Evolutionary conservation across 2,797 vertebrate species (phyloP).

Genomic region (Enteromius fasciolatus): DNA sequence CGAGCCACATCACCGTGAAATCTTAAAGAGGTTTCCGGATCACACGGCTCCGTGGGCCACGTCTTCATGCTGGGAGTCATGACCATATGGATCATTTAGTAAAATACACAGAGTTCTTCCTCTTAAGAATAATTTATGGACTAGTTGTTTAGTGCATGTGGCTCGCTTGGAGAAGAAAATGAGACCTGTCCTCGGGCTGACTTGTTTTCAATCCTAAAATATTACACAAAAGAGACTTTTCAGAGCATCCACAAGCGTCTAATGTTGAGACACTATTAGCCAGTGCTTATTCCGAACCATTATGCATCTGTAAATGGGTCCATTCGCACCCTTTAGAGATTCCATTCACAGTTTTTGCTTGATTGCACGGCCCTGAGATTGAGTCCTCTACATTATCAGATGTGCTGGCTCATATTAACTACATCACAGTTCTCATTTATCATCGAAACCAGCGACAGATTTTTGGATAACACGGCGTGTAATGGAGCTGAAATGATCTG

Average conservation of each 20-base stretch:
- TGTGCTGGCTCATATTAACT: slow-evolving; percentile 43
- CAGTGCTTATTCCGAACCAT: not conserved
- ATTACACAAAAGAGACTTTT: not conserved
- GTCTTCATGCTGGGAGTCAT: slow-evolving; percentile 31
- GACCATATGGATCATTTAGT: slow-evolving; percentile 40
- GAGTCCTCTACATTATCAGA: slow-evolving; percentile 39
- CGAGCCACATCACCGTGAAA: slow-evolving; percentile 42
- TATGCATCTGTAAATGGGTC: slow-evolving; percentile 1
- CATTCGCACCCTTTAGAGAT: slow-evolving; percentile 34
- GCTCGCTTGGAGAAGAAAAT: not conserved
- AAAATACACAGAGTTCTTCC: slow-evolving; percentile 37
- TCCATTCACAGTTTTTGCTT: slow-evolving; percentile 44
- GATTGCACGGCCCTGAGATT: slow-evolving; percentile 28
- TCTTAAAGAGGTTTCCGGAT: slow-evolving; percentile 46
- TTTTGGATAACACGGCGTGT: slow-evolving; percentile 48
- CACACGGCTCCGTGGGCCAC: not conserved
- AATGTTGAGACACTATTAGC: not conserved
- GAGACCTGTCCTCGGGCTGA: slow-evolving; percentile 23
- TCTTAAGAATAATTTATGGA: slow-evolving; percentile 35
- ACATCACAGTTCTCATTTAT: slow-evolving; percentile 47
- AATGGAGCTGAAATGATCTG: slow-evolving; percentile 54
- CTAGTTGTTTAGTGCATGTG: slow-evolving; percentile 6
- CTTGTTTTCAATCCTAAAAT: slow-evolving; percentile 5
- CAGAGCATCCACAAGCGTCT: not conserved
- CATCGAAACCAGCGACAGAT: slow-evolving; percentile 50